phyloP scores from a whole-genome alignment of 2,888 invertebrate genomes.

The Hipparchia semele region DNA sequence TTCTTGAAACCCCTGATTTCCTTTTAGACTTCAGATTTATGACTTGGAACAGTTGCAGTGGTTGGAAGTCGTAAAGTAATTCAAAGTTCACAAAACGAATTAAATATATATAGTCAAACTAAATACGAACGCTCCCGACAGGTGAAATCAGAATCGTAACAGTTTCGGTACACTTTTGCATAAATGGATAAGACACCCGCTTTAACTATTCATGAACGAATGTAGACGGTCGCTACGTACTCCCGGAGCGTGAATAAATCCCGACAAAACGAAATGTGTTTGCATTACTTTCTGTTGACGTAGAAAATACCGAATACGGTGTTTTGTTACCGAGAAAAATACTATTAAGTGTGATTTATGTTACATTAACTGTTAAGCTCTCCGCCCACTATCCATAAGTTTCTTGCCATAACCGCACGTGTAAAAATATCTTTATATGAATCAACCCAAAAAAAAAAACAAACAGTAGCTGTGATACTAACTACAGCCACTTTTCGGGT shows the following conservation, averaged over 20 bases:
- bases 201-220: constrained; percentile 43
- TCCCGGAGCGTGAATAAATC: constrained; percentile 46
- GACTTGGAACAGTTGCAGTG: too few species aligned
- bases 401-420: too few species aligned
- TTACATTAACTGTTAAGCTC: not conserved
- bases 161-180: constrained; percentile 49
- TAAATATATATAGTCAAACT: not conserved
- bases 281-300: constrained; percentile 22
- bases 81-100: too few species aligned
- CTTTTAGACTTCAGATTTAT: too few species aligned
- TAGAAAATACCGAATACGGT: constrained; percentile 13
- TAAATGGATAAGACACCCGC: constrained; percentile 54
- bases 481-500: too few species aligned
- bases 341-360: constrained; percentile 17
- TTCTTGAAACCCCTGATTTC: not conserved
- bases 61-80: too few species aligned
- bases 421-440: too few species aligned
- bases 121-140: not conserved
- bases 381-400: too few species aligned
- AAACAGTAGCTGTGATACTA: too few species aligned
- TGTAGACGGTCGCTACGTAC: constrained; percentile 27
- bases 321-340: constrained; percentile 19
- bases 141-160: constrained; percentile 15
- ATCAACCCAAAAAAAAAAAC: too few species aligned
- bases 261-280: constrained; percentile 47